Evolutionary conservation across 2,888 invertebrate genomes (phyloP).

Genomic region (Schrankia costaestrigalis): DNA sequence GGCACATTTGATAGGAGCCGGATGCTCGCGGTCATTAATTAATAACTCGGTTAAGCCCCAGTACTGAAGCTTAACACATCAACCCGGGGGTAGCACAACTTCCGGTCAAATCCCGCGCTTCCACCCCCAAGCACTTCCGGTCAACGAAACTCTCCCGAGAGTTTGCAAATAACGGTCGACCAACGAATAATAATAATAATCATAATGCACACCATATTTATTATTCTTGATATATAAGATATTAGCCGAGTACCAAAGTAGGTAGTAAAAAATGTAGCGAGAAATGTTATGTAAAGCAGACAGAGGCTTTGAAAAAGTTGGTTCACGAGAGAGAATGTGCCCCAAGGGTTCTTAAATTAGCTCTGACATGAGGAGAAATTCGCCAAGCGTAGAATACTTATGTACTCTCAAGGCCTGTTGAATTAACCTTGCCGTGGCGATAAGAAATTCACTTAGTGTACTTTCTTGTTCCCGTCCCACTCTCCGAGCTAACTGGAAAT

Average conservation of each 20-base stretch:
- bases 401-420: constrained; percentile 26
- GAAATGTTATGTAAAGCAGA: no score
- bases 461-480: constrained; percentile 20
- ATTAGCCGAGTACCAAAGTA: neutral
- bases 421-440: constrained; percentile 29
- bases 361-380: constrained; percentile 35
- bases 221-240: constrained; percentile 5
- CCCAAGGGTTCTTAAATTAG: constrained; percentile 36
- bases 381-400: constrained; percentile 30
- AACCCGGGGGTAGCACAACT: constrained; percentile 59
- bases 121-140: constrained; percentile 68
- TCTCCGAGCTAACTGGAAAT: no score
- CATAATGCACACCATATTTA: neutral
- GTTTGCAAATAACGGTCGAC: constrained; percentile 39
- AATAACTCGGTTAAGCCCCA: constrained; percentile 70
- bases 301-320: no score
- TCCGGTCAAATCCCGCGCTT: constrained; percentile 74
- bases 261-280: constrained; percentile 1
- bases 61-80: constrained; percentile 71
- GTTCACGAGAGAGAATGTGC: constrained; percentile 28
- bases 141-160: constrained; percentile 57
- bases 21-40: constrained; percentile 68
- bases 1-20: constrained; percentile 50
- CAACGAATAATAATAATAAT: constrained; percentile 20
- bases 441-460: constrained; percentile 34